Conservation (phyloP, 2,113 vertebrate genomes). For the Regulus satrapa region DNA sequence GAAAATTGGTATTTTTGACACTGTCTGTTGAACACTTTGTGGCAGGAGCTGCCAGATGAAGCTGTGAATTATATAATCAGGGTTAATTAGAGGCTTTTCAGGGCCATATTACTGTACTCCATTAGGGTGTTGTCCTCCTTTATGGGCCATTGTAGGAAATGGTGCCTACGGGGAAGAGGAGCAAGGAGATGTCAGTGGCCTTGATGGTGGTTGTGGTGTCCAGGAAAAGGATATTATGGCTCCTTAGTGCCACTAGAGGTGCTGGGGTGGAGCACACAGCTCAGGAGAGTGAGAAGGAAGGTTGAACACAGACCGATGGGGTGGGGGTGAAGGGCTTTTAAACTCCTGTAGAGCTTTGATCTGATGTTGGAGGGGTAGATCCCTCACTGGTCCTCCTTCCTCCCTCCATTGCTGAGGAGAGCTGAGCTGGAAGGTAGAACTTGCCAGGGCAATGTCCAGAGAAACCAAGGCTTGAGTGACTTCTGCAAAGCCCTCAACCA, state of each 20-base stretch:
- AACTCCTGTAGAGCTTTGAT: background rate
- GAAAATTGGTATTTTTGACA: conserved; percentile 52
- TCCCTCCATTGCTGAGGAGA: background rate
- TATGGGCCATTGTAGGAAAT: background rate
- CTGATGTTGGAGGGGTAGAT: background rate
- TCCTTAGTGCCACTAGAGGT: background rate
- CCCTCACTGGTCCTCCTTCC: background rate
- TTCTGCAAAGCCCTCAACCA: background rate
- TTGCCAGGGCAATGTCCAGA: background rate
- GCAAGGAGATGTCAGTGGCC: background rate
- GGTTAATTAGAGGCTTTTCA: conserved; percentile 45
- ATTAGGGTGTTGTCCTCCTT: background rate
- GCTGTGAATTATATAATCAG: conserved; percentile 38
- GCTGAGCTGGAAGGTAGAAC: background rate
- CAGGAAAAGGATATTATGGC: background rate
- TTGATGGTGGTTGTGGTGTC: background rate
- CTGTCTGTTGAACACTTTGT: conserved; percentile 14
- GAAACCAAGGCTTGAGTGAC: background rate
- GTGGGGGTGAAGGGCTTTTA: background rate
- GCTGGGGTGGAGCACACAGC: background rate
- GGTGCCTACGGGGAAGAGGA: background rate
- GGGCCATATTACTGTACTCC: background rate
- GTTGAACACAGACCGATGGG: background rate
- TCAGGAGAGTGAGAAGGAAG: background rate
- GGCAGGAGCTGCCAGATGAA: conserved; percentile 4